These are phyloP conservation scores for Hydractinia symbiolongicarpus DNA, from an alignment of 30 jellyfish, hydroid and myxozoan species.

Conservation along the genomic window DNA sequence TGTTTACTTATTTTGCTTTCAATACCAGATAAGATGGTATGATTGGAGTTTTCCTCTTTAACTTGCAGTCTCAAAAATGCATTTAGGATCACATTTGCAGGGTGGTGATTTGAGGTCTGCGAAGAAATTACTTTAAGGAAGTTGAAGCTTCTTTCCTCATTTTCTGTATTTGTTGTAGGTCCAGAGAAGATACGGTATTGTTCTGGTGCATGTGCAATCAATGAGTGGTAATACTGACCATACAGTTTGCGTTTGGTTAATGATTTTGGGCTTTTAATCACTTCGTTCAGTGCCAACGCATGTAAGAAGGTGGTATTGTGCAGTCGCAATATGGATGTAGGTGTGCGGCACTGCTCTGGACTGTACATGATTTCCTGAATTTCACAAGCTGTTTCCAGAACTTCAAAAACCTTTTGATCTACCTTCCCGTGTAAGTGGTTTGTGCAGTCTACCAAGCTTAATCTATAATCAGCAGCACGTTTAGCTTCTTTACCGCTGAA, in stretches of 20 bases:
- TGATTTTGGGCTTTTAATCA: constrained; percentile 5
- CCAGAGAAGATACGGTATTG: neutral
- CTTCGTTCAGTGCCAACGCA: constrained; percentile 1
- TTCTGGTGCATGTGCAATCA: constrained; percentile 17
- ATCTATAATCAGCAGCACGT: constrained; percentile 25
- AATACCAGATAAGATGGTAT: neutral
- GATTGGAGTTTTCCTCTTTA: neutral
- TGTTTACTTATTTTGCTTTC: neutral
- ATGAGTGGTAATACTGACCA: constrained; percentile 22
- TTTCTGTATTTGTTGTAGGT: constrained; percentile 5
- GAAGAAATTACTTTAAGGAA: neutral
- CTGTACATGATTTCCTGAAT: constrained; percentile 12
- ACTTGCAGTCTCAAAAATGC: constrained; percentile 18
- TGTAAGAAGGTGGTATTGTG: constrained; percentile 20
- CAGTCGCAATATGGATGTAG: constrained; percentile 9
- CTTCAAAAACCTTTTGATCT: constrained; percentile 5
- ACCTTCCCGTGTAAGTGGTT: constrained; percentile 5
- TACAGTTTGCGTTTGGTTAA: constrained; percentile 13
- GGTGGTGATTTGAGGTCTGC: constrained; percentile 17
- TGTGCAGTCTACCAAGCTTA: neutral
- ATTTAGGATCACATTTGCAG: constrained; percentile 13
- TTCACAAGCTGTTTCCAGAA: neutral
- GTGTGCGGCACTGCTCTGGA: constrained; percentile 3
- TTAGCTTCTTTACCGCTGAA: neutral
- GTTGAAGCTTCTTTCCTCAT: constrained; percentile 33